These are phyloP conservation scores for Polypedilum pembai DNA, from an alignment of 1,140 invertebrate genomes.

Conservation along the genomic window DNA sequence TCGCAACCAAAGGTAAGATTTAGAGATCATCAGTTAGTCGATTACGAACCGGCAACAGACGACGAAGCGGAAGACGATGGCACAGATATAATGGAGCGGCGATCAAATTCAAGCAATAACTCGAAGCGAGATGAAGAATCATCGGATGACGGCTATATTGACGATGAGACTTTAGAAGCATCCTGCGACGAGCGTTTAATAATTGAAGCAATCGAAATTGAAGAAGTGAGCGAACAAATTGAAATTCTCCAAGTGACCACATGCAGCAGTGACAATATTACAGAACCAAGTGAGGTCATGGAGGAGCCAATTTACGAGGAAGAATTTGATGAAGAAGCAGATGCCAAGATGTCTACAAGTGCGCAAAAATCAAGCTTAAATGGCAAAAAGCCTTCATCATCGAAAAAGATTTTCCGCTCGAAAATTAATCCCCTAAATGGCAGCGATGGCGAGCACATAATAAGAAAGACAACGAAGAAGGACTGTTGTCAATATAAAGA, in stretches of 20 bases:
- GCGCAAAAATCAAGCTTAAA: neutral
- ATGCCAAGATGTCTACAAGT: neutral
- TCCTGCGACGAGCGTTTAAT: neutral
- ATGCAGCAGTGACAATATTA: neutral
- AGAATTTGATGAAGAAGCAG: neutral
- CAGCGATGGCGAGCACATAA: neutral
- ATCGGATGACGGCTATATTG: slow-evolving; percentile 46
- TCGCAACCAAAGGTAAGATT: slow-evolving; percentile 38
- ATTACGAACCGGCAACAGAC: slow-evolving; percentile 36
- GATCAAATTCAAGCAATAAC: slow-evolving; percentile 8
- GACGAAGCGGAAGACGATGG: slow-evolving; percentile 55
- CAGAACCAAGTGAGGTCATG: neutral
- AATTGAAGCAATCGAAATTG: slow-evolving; percentile 10
- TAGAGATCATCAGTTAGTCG: slow-evolving; percentile 37
- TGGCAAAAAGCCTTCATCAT: neutral
- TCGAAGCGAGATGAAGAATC: slow-evolving; percentile 35
- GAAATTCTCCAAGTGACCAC: slow-evolving; percentile 22
- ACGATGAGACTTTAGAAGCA: neutral
- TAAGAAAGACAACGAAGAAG: slow-evolving; percentile 34
- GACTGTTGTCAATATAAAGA: slow-evolving; percentile 42
- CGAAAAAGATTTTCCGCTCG: neutral
- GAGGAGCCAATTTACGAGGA: neutral
- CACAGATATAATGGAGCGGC: slow-evolving; percentile 50
- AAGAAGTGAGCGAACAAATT: slow-evolving; percentile 27
- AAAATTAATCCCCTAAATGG: neutral